Evolutionary conservation across 2,888 invertebrate species (phyloP), one percentile per base, ranked within the genome.

Genomic region (Ornithoptera alexandrae): DNA sequence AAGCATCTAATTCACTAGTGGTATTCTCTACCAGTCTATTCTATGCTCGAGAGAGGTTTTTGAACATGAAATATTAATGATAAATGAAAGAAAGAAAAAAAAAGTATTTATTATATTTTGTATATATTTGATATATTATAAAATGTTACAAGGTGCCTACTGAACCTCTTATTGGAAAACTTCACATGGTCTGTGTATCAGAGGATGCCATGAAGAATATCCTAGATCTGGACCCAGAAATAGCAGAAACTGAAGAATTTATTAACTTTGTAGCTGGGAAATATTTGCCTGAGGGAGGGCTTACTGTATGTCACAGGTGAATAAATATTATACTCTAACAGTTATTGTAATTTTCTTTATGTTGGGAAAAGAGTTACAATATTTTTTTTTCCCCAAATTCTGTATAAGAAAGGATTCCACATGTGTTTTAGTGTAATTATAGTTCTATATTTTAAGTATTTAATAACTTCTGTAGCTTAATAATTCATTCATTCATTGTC

Each of bases 191-290:
- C 0, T 93, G 93, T 71, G 88, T 82, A 15, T 95, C 95, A 0
- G 81, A 86, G 12, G 88, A 93, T 72, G 94, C 93, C 0, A 80
- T 95, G 3, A 78, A 77, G 20, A 85, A 93, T 22, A 80, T 92
- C n/a, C 76, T 94, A 59, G 93, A 94, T 71, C 75, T 94, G 74
- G 89, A 93, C 61, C 92, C 93, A 1, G 77, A 78, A 24, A 90
- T 93, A 1, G 84, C 87, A 0, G 88, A 93, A 46, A 86, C 91
- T 0, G 83, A 89, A 24, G 93, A 94, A 30, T 94, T 94, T 75
- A 85, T 93, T 0, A 85, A 94, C 73, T 94, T 94, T 79, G 88
- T 95, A 36, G 91, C 94, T 42, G 95, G 95, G 0, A 93, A 93
- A 72, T 92, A 91, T 74, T 73, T 94, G 46, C 88, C 95, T 12